Percentiles rank a stretch among this genome's conserved stretches.
phyloP scores from a whole-genome alignment of 2,888 invertebrate genomes.

The Drosophila mayaguana region DNA sequence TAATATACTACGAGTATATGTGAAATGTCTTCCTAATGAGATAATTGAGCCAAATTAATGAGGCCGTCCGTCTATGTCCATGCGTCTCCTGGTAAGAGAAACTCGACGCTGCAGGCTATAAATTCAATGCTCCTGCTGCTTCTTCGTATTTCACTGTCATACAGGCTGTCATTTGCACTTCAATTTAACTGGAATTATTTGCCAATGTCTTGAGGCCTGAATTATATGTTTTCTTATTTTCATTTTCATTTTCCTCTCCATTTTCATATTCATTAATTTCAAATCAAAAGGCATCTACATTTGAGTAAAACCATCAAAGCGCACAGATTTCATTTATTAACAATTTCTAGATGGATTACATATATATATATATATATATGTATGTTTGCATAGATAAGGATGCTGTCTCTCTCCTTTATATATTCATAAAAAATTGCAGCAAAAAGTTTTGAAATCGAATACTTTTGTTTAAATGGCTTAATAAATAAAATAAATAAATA shows the following conservation, averaged over 20 bases:
- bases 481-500: too few species aligned
- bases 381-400: too few species aligned
- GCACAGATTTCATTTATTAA: not conserved
- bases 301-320: not conserved
- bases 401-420: not conserved
- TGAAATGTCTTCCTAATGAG: not conserved
- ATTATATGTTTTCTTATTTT: not conserved
- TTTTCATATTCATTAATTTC: not conserved
- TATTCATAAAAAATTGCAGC: not conserved
- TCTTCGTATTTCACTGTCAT: not conserved
- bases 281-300: not conserved
- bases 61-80: not conserved
- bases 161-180: not conserved
- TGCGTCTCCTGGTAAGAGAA: not conserved
- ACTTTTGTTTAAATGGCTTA: not conserved
- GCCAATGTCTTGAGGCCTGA: not conserved
- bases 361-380: too few species aligned
- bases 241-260: not conserved
- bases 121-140: not conserved
- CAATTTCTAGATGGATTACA: not conserved
- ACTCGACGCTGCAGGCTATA: not conserved
- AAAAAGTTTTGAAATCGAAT: not conserved
- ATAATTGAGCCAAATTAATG: slow-evolving; percentile 7
- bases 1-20: not conserved
- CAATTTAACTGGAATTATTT: not conserved